These are phyloP conservation scores for Herminia tarsipennalis DNA, from an alignment of 2,888 invertebrate genomes.

Conservation along the genomic window DNA sequence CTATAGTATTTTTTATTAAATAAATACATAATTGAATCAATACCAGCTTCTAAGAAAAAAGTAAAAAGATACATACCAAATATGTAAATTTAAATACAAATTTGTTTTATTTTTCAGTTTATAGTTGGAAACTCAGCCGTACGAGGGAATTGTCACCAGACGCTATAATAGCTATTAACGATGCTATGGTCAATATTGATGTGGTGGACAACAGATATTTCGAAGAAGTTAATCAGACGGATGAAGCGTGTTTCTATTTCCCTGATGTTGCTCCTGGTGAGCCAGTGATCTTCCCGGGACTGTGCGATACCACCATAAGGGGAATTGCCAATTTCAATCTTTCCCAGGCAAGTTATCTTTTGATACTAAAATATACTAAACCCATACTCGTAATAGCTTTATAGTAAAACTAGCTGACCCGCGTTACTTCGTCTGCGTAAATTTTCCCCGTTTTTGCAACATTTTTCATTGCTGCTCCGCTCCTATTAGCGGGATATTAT, in stretches of 20 bases:
- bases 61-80: too few species aligned
- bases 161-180: conserved; percentile 49
- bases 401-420: too few species aligned
- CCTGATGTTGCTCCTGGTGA: conserved; percentile 53
- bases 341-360: conserved; percentile 51
- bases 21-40: too few species aligned
- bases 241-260: conserved; percentile 61
- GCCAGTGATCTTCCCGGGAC: conserved; percentile 58
- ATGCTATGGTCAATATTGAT: conserved; percentile 45
- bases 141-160: conserved; percentile 43
- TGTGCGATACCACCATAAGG: conserved; percentile 55
- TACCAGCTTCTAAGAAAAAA: too few species aligned
- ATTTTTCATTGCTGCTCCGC: too few species aligned
- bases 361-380: too few species aligned
- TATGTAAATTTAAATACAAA: too few species aligned
- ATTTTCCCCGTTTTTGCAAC: too few species aligned
- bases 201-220: conserved; percentile 60
- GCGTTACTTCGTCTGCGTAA: too few species aligned
- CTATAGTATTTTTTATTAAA: neutral
- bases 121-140: conserved; percentile 72
- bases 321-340: conserved; percentile 57
- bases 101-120: conserved; percentile 56
- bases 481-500: too few species aligned
- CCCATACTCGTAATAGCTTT: too few species aligned
- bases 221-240: conserved; percentile 53